Evolutionary conservation across 2,888 invertebrate species (phyloP).

Genomic region (Limenitis arthemis): DNA sequence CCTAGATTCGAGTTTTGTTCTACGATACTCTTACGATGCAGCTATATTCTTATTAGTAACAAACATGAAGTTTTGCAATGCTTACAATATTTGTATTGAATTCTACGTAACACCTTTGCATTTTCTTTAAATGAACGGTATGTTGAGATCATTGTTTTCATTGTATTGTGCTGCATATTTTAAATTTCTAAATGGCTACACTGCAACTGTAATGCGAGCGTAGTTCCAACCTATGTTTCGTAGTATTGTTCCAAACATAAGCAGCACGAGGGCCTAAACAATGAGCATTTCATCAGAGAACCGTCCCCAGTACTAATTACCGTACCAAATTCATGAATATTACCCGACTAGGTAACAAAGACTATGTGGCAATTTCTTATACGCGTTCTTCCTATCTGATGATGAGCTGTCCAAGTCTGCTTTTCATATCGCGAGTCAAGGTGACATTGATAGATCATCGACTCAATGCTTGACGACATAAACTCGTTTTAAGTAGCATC

Average conservation of each 20-base stretch:
- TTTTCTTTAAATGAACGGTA: background rate
- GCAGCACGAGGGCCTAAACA: constrained; percentile 10
- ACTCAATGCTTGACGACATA: constrained; percentile 31
- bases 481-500: constrained; percentile 29
- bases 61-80: too few species aligned
- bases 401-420: constrained; percentile 5
- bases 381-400: constrained; percentile 5
- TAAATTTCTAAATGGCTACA: constrained; percentile 8
- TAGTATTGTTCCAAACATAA: constrained; percentile 12
- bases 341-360: constrained; percentile 3
- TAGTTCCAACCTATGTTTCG: constrained; percentile 7
- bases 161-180: background rate
- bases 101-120: background rate
- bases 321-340: constrained; percentile 18
- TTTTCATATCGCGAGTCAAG: constrained; percentile 31
- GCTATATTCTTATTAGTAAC: too few species aligned
- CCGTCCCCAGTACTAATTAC: constrained; percentile 19
- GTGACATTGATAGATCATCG: constrained; percentile 52
- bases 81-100: too few species aligned
- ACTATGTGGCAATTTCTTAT: constrained; percentile 5
- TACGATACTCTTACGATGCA: too few species aligned
- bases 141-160: background rate
- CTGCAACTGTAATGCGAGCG: constrained; percentile 7
- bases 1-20: too few species aligned
- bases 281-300: constrained; percentile 16